phyloP scores from a whole-genome alignment of 2,888 invertebrate species.

The Cantharis nigra region DNA sequence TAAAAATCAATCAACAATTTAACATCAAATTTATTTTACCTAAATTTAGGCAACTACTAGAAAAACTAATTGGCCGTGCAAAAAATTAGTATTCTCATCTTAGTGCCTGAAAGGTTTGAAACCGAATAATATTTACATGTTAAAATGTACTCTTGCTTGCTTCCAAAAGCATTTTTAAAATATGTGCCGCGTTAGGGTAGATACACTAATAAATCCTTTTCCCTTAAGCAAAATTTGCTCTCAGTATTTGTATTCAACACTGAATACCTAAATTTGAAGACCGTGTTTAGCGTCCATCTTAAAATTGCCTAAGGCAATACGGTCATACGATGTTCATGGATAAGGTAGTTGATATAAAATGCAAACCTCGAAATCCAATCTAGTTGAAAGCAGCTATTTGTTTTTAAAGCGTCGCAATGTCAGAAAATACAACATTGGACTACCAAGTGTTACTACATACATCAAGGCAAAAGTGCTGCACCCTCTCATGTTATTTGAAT shows the following conservation, averaged over 20 bases:
- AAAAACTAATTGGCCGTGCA: not conserved
- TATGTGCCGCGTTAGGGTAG: constrained; percentile 28
- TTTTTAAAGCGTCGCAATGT: constrained; percentile 45
- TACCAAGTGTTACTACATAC: constrained; percentile 34
- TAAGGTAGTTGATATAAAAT: constrained; percentile 40
- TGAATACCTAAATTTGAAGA: constrained; percentile 40
- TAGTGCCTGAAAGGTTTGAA: constrained; percentile 19
- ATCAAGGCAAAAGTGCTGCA: constrained; percentile 32
- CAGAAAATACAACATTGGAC: constrained; percentile 27
- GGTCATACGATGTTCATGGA: constrained; percentile 35
- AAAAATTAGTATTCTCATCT: constrained; percentile 21
- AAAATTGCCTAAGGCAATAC: constrained; percentile 36
- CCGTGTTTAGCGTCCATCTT: constrained; percentile 39
- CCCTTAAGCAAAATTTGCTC: constrained; percentile 36
- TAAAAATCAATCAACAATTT: not conserved
- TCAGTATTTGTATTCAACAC: constrained; percentile 39
- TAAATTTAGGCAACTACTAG: not conserved
- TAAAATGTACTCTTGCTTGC: constrained; percentile 23
- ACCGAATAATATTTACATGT: constrained; percentile 21
- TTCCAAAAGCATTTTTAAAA: constrained; percentile 26
- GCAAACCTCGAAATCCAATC: constrained; percentile 50
- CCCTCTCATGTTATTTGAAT: constrained; percentile 35
- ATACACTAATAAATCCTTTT: constrained; percentile 34
- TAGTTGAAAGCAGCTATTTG: constrained; percentile 51
- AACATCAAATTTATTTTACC: not conserved